A percentile compares a stretch with the other conserved stretches of the same genome.
These are phyloP conservation scores for Adineta ricciae DNA, from an alignment of 2,888 invertebrate genomes.

Conservation along the genomic window DNA sequence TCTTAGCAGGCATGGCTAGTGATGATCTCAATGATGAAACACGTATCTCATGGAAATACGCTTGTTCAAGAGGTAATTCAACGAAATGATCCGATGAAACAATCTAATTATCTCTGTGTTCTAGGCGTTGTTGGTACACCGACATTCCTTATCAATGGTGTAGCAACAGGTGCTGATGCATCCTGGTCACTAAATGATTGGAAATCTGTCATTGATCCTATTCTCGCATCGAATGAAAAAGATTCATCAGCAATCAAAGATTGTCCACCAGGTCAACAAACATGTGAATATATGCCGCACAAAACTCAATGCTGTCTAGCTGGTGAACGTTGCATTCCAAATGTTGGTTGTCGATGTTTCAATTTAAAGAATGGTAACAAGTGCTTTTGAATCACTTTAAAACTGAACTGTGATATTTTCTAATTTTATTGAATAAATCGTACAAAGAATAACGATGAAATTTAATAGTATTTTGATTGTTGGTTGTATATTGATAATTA, in stretches of 20 bases:
- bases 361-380: neutral
- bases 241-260: neutral
- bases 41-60: conserved; percentile 40
- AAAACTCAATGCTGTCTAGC: conserved; percentile 39
- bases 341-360: conserved; percentile 40
- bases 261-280: conserved; percentile 34
- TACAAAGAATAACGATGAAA: neutral
- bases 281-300: conserved; percentile 38
- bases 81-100: no score
- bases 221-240: neutral
- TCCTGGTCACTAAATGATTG: conserved; percentile 39
- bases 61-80: conserved; percentile 36
- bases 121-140: conserved; percentile 39
- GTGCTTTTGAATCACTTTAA: neutral
- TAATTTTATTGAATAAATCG: neutral
- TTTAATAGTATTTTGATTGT: no score
- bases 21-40: conserved; percentile 36
- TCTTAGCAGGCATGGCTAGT: neutral
- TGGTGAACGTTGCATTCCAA: conserved; percentile 39
- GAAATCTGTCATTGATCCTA: conserved; percentile 39
- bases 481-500: no score
- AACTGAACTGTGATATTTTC: neutral
- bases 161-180: conserved; percentile 37
- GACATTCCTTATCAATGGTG: conserved; percentile 41
- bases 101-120: no score